Percentiles rank a stretch among this genome's conserved stretches.
phyloP scores from a whole-genome alignment of 2,797 vertebrate genomes.

The Simalia tracyae region DNA sequence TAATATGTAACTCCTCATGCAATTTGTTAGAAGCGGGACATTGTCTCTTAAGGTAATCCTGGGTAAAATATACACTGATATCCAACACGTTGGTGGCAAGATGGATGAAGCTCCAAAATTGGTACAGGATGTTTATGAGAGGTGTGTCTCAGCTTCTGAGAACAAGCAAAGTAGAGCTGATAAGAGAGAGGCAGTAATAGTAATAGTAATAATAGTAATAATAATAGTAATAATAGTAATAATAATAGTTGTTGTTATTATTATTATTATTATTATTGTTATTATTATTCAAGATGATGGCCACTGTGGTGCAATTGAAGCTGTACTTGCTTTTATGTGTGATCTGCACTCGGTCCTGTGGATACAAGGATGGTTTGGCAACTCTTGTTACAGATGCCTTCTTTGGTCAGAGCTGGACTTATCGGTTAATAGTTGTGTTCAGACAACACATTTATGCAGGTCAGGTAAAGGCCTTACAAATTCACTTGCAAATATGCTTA shows the following conservation, averaged over 20 bases:
- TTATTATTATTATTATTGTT: no score
- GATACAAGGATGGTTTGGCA: background rate
- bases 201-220: background rate
- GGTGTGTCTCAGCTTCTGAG: background rate
- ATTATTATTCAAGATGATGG: no score
- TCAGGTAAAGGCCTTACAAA: background rate
- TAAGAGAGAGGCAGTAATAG: background rate
- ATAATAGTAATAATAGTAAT: no score
- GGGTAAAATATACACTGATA: background rate
- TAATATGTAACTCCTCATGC: slow-evolving; percentile 63
- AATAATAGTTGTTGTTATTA: no score
- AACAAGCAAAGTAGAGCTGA: background rate
- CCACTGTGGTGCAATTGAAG: no score
- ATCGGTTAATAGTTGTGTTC: background rate
- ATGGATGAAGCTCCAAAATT: background rate
- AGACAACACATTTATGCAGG: background rate
- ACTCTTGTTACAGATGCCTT: no score
- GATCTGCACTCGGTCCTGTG: background rate
- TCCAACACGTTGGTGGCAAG: background rate
- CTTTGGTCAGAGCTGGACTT: background rate
- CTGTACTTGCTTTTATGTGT: no score
- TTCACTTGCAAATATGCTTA: background rate
- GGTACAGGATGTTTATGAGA: background rate
- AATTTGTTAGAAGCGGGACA: slow-evolving; percentile 54
- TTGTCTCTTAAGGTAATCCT: background rate